Conservation (phyloP, 2,113 vertebrate genomes). For the Heterotilapia buettikoferi region DNA sequence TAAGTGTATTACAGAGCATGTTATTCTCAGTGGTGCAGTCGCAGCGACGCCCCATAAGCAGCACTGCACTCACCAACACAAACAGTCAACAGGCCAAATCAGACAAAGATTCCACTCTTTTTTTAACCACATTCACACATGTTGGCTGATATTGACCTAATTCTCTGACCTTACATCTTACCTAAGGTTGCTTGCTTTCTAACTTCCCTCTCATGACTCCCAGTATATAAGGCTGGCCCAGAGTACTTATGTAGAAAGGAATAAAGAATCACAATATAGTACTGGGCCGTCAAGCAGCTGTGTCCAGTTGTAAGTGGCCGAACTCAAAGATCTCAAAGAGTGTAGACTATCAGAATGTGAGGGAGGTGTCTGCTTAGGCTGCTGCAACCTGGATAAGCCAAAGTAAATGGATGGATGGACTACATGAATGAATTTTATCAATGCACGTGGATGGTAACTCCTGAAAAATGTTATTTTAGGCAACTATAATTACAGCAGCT, state of each 20-base stretch:
- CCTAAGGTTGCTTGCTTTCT: neutral
- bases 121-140: neutral
- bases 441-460: neutral
- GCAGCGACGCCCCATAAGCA: neutral
- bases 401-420: neutral
- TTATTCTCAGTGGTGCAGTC: neutral
- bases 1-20: neutral
- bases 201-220: accelerated
- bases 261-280: neutral
- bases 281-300: neutral
- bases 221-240: neutral
- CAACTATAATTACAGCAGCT: neutral
- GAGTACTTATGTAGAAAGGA: neutral
- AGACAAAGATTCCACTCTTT: neutral
- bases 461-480: neutral
- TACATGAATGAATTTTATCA: neutral
- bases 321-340: neutral
- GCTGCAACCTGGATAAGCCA: neutral
- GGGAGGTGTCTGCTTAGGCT: neutral
- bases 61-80: neutral
- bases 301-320: accelerated
- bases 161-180: neutral
- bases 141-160: neutral
- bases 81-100: neutral
- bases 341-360: neutral